phyloP scores from a whole-genome alignment of 2,113 vertebrate genomes.

The Phocoena phocoena region DNA sequence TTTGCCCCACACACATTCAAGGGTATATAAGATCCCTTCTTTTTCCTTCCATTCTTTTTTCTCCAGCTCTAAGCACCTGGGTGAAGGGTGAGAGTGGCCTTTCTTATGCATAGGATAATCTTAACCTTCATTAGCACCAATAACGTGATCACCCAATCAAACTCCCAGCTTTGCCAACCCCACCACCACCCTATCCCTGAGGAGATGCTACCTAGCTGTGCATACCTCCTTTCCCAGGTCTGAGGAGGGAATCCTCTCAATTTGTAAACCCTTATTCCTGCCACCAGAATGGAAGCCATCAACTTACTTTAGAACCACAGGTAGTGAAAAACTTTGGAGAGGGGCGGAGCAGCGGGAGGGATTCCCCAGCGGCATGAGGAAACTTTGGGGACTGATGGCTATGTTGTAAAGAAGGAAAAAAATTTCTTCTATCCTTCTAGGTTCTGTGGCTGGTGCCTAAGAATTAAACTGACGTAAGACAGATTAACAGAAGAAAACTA shows the following conservation, averaged over 20 bases:
- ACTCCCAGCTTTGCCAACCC: not conserved
- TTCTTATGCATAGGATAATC: not conserved
- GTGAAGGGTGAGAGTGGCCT: fast-evolving
- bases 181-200: not conserved
- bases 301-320: not conserved
- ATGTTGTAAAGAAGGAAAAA: not conserved
- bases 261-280: not conserved
- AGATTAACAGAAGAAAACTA: not conserved
- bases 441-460: not conserved
- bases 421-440: not conserved
- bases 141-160: not conserved
- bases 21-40: not conserved
- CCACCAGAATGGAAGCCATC: not conserved
- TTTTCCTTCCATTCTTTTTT: not conserved
- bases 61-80: not conserved
- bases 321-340: not conserved
- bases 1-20: not conserved
- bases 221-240: not conserved
- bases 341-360: not conserved
- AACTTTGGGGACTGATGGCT: not conserved
- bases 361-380: no score
- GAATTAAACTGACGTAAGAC: not conserved
- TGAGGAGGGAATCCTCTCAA: not conserved
- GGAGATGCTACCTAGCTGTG: not conserved
- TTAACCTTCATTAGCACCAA: not conserved